A percentile compares a stretch with the other conserved stretches of the same genome.
phyloP scores from a whole-genome alignment of 2,797 vertebrate species.

The Florisuga fusca region DNA sequence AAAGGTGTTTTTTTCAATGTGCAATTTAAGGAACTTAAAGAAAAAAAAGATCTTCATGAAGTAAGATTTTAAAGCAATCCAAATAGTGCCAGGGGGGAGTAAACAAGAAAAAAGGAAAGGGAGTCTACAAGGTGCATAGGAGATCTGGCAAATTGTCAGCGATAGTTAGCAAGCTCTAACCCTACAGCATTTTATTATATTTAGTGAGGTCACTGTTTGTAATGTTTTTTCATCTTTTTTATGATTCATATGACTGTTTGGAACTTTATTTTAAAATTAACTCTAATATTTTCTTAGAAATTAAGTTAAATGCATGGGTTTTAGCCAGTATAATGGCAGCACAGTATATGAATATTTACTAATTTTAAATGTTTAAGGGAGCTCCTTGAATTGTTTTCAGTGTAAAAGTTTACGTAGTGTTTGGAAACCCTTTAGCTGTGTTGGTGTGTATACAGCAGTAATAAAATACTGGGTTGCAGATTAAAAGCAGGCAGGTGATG shows the following conservation, averaged over 20 bases:
- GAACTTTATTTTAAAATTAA: neutral
- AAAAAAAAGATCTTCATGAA: conserved; percentile 79
- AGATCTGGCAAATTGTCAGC: neutral
- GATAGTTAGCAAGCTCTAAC: neutral
- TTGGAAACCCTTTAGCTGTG: neutral
- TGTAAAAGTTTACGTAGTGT: neutral
- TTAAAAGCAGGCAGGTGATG: conserved; percentile 31
- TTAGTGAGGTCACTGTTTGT: neutral
- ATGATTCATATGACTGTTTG: neutral
- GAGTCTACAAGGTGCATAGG: conserved; percentile 68
- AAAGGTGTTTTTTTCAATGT: neutral
- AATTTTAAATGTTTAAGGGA: neutral
- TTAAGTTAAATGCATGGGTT: neutral
- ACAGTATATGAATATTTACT: neutral
- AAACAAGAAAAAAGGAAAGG: conserved; percentile 25
- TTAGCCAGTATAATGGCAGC: neutral
- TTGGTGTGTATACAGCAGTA: neutral
- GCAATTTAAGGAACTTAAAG: neutral
- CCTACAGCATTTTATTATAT: neutral
- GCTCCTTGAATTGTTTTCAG: neutral
- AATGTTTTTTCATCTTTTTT: neutral
- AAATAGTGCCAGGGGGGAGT: conserved; percentile 77
- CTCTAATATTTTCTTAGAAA: neutral
- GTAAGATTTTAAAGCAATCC: conserved; percentile 88
- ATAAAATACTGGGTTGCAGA: neutral